These are phyloP conservation scores for Chionis minor DNA, from an alignment of 2,113 vertebrate species.

Conservation along the genomic window DNA sequence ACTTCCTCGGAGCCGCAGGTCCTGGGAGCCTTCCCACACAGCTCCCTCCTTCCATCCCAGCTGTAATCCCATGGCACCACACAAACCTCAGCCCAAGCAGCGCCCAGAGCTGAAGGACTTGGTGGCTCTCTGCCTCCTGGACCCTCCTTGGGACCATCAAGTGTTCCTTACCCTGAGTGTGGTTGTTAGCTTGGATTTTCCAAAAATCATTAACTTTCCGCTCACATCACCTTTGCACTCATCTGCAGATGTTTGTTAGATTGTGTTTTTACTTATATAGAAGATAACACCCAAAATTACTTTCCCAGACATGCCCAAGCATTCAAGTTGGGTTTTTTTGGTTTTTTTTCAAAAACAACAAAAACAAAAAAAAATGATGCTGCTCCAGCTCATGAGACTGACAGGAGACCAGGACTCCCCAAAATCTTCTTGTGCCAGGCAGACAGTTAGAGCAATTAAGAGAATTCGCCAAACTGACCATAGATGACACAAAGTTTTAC, in stretches of 20 bases:
- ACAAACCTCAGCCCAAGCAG: background rate
- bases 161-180: background rate
- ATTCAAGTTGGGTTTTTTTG: background rate
- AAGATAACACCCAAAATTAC: background rate
- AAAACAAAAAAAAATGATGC: no score
- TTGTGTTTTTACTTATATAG: background rate
- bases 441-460: background rate
- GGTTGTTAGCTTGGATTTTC: background rate
- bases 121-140: background rate
- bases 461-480: fast-evolving
- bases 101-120: fast-evolving
- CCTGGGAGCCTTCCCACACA: background rate
- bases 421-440: background rate
- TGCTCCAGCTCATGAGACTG: fast-evolving
- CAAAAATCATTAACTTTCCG: fast-evolving
- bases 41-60: background rate
- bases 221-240: background rate
- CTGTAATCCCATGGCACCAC: background rate
- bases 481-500: background rate
- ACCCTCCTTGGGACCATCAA: background rate
- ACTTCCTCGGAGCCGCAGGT: background rate
- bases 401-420: background rate
- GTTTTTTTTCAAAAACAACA: background rate
- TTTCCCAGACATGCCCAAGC: background rate
- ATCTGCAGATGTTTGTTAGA: background rate